Base-by-base conservation (phyloP, 2,888 invertebrate genomes). In the Scaptomyza caliginosa region DNA sequence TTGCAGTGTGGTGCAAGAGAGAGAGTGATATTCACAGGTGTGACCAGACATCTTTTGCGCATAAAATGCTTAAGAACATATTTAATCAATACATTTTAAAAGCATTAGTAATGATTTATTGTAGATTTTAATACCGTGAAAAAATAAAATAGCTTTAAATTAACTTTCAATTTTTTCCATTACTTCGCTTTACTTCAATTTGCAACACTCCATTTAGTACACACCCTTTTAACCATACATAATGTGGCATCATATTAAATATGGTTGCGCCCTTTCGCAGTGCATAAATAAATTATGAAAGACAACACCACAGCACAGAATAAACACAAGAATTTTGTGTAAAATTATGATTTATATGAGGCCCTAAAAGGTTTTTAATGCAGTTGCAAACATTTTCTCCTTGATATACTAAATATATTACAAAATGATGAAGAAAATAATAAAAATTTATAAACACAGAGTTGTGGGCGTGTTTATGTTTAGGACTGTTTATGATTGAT, bases 251-350 rank as follows among this genome's bases (percentile, higher is more conserved):
- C 2, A 4, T 23, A 19, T 51, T 21, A 11, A 28, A 30, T 17
- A 40, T 32, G 13, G 26, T 43, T 39, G 19, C 30, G 19, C 19
- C 38, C 23, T 16, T 24, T 51, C 36, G n/a, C 13, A 11, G 3
- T 19, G 23, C 10, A 48, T 51, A 51, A 55, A 67, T 71, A 43
- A 62, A 48, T 70, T 54, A 51, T 58, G 21, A 36, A 62, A 51
- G n/a, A n/a, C n/a, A n/a, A n/a, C n/a, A n/a, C n/a, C n/a, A 16
- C 26, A 55, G 43, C 52, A 34, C 46, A 45, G 16, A 21, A 28
- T 24, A 42, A 45, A 7, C 13, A 5, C 13, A 6, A 28, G 11
- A 43, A 40, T 28, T 46, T 39, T 19, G 10, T 43, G 21, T 7
- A 4, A 43, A 51, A 48, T 57, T 7, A 42, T 52, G 38, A 65